Base-by-base conservation (phyloP, 2,113 vertebrate species). In the Dissostichus mawsoni region DNA sequence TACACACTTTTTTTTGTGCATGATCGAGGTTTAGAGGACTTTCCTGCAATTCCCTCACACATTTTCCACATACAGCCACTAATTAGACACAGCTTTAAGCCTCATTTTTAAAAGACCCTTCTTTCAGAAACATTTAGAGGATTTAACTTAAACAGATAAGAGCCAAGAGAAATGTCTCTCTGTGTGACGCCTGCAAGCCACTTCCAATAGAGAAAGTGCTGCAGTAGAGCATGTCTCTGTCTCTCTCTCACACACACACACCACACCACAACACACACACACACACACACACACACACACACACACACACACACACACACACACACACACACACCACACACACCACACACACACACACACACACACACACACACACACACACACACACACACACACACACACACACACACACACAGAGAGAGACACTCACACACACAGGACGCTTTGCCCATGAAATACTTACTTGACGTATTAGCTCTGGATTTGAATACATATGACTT, bases 401-500 rank as follows among this genome's bases (percentile, higher is more conserved):
- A 81, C 83, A 86, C 33, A 33, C 33, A 33, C 33, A 33, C 33
- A 33, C 33, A 33, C 33, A 20, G 20, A 20, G 20, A 20, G 20
- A 20, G 20, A 33, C 33, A 33, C 33, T 3, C 17, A 59, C 57
- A 68, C 70, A 56, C 69, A 51, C 20, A 20, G 20, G 20, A 20
- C 20, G 20, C 20, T 20, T 20, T 20, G 20, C 78, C 83, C 83
- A 86, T 85, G 81, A 87, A 91, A 90, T 79, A 91, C 85, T 90
- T 78, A 90, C 71, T 90, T 87, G 85, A 89, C 58, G 86, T 84
- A 84, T 93, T 85, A 87, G 80, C 89, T 88, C 78, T 81, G 86
- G 87, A 92, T 89, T 88, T 92, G 92, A 93, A 92, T 91, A 85
- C 86, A 90, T 89, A 92, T 87, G 83, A 91, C 68, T 81, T 72